Conservation (phyloP, 2,888 invertebrate species). For the Mythimna pallens region DNA sequence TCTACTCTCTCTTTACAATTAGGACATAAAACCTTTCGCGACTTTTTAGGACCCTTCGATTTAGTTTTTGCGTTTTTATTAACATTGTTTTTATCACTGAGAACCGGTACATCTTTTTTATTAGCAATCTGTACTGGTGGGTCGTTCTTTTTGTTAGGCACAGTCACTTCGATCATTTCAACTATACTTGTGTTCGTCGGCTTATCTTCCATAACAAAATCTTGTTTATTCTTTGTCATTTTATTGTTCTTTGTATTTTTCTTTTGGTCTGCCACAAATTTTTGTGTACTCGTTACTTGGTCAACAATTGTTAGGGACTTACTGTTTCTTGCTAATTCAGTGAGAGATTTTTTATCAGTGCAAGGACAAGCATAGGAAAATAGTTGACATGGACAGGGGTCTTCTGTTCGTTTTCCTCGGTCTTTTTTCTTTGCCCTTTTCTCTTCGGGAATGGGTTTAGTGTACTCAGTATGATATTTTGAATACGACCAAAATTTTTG, state of each 20-base stretch:
- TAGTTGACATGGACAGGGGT: conserved; percentile 83
- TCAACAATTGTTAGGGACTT: conserved; percentile 69
- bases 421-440: conserved; percentile 76
- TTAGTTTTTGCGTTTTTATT: conserved; percentile 60
- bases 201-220: conserved; percentile 69
- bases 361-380: conserved; percentile 84
- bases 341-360: conserved; percentile 74
- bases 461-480: conserved; percentile 80
- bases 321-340: conserved; percentile 72
- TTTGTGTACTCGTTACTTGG: conserved; percentile 72
- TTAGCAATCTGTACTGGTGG: conserved; percentile 39
- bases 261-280: conserved; percentile 55
- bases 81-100: conserved; percentile 44
- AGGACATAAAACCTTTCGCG: conserved; percentile 77
- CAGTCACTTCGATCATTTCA: conserved; percentile 60
- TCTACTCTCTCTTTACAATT: conserved; percentile 82
- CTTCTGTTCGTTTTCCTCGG: conserved; percentile 72
- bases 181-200: conserved; percentile 68
- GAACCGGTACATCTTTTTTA: conserved; percentile 54
- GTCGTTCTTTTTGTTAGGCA: conserved; percentile 61
- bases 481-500: conserved; percentile 82
- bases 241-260: conserved; percentile 54
- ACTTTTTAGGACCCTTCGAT: conserved; percentile 67
- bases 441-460: conserved; percentile 74
- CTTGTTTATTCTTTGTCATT: conserved; percentile 64